These are phyloP conservation scores for Mungos mungo DNA, from an alignment of 2,113 vertebrate genomes.

Conservation along the genomic window DNA sequence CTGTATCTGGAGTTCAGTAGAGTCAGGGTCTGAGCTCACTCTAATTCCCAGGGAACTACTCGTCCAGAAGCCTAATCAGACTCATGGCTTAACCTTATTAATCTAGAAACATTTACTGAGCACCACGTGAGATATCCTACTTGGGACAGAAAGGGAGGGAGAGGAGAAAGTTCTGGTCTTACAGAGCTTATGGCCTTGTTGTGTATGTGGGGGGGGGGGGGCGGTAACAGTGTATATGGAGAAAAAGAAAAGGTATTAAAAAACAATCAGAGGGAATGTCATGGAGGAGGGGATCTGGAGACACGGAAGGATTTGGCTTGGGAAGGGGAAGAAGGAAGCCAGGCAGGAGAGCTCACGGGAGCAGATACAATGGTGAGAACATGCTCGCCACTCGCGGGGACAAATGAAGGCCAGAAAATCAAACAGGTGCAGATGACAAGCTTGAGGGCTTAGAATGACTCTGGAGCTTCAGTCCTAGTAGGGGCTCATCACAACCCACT, in stretches of 20 bases:
- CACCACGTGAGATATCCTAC: background rate
- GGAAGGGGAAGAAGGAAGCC: background rate
- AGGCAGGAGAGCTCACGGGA: background rate
- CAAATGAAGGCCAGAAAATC: background rate
- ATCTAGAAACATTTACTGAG: conserved; percentile 14
- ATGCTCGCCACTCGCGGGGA: background rate
- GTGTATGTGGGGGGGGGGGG: too few relatives aligned
- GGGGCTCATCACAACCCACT: background rate
- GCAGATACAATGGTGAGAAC: background rate
- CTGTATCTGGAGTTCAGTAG: background rate
- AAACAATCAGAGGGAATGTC: background rate
- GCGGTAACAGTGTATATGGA: background rate
- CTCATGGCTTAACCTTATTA: background rate
- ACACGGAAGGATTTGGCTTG: background rate
- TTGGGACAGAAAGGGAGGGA: background rate
- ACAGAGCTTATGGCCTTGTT: background rate
- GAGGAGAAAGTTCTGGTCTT: background rate
- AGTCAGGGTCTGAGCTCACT: background rate
- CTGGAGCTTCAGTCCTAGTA: background rate
- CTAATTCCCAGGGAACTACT: background rate
- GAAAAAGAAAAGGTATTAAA: background rate
- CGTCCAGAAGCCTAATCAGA: background rate
- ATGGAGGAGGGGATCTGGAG: background rate
- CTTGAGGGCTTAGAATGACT: background rate
- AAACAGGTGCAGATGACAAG: background rate